These are phyloP conservation scores for Eospalax fontanierii DNA, from an alignment of 2,797 vertebrate genomes.

Conservation along the genomic window DNA sequence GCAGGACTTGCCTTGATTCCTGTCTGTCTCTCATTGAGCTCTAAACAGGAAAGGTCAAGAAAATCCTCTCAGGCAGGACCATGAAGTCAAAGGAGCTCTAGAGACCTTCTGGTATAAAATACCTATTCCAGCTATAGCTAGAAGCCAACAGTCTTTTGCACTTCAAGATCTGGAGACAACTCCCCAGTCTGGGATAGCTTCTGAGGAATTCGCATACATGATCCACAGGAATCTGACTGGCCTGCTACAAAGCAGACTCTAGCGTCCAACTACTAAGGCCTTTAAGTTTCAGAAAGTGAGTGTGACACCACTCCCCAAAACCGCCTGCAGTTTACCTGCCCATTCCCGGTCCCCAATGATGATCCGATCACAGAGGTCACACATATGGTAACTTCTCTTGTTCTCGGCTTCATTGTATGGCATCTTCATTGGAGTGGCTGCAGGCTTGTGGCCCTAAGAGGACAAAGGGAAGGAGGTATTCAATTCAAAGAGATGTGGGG, in stretches of 20 bases:
- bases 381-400: constrained; percentile 92
- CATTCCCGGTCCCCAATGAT: constrained; percentile 98
- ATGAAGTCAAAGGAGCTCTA: too few species aligned
- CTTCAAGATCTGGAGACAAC: constrained; percentile 42
- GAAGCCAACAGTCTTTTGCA: constrained; percentile 19
- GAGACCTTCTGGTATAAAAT: neutral
- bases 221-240: constrained; percentile 25
- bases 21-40: neutral
- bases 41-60: constrained; percentile 23
- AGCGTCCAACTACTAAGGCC: constrained; percentile 32
- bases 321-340: constrained; percentile 91
- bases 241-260: constrained; percentile 40
- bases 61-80: neutral
- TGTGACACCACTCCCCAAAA: neutral
- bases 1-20: constrained; percentile 22
- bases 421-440: constrained; percentile 90
- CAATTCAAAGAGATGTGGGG: constrained; percentile 27
- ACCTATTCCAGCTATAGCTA: constrained; percentile 26
- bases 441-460: constrained; percentile 91
- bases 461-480: fast-evolving
- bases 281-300: constrained; percentile 39
- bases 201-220: neutral
- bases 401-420: constrained; percentile 88
- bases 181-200: constrained; percentile 14
- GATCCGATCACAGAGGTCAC: constrained; percentile 93